Conservation (phyloP, 2,113 vertebrate genomes). For the Chionomys nivalis region DNA sequence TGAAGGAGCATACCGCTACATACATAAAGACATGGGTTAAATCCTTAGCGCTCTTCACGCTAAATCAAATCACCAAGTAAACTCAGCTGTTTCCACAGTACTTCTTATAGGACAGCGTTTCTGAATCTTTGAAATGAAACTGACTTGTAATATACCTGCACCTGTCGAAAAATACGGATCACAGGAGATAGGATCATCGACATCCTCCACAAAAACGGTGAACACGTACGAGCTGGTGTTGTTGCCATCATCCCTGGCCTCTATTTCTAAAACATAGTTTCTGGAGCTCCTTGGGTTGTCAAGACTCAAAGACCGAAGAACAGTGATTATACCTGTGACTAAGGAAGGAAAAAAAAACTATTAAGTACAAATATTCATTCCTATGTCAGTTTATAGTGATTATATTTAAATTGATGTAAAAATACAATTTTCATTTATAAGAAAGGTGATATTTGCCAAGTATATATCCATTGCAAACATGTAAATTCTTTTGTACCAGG, state of each 20-base stretch:
- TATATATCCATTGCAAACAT: neutral
- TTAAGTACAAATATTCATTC: neutral
- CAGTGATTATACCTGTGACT: slow-evolving; percentile 52
- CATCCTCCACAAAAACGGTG: slow-evolving; percentile 58
- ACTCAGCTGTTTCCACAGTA: neutral
- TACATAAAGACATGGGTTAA: neutral
- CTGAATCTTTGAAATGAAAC: neutral
- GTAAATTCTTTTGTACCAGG: neutral
- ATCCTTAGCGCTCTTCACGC: neutral
- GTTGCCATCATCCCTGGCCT: slow-evolving; percentile 59
- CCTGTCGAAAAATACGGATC: slow-evolving; percentile 66
- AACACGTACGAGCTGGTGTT: slow-evolving; percentile 26
- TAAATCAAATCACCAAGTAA: neutral
- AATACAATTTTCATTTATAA: neutral
- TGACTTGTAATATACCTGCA: neutral
- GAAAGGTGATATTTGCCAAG: neutral
- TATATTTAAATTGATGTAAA: neutral
- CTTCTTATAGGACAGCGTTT: neutral
- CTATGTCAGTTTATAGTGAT: neutral
- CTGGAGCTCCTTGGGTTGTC: slow-evolving; percentile 41
- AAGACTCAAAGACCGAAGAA: slow-evolving; percentile 66
- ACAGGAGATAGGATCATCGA: slow-evolving; percentile 70
- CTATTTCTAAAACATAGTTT: slow-evolving; percentile 32
- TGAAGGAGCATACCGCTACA: neutral
- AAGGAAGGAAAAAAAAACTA: slow-evolving; percentile 5